Conservation (phyloP, 2,113 vertebrate genomes). For the Amphiprion percula region DNA sequence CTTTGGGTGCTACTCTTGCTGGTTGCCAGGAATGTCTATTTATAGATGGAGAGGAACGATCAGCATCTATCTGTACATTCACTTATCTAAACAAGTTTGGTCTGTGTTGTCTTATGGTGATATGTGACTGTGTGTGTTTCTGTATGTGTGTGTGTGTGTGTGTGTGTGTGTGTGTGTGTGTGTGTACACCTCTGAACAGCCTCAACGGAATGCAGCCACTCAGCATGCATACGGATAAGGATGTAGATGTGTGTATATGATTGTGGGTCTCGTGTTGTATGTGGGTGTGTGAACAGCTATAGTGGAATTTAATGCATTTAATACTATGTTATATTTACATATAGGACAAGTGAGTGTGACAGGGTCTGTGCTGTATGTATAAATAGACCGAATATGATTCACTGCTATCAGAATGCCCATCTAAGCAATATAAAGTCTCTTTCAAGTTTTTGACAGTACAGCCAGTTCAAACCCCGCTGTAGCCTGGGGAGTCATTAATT, state of each 20-base stretch:
- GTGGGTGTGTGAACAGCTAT: conserved; percentile 10
- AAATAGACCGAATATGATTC: conserved; percentile 5
- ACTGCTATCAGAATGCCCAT: background rate
- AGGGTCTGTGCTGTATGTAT: background rate
- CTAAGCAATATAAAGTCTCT: background rate
- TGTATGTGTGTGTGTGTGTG: rapidly evolving
- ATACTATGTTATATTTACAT: conserved; percentile 1
- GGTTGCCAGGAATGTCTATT: conserved; percentile 72
- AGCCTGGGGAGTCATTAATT: conserved; percentile 50
- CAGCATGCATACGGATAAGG: conserved; percentile 4
- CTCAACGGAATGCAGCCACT: conserved; percentile 31
- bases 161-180: rapidly evolving
- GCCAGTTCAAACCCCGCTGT: conserved; percentile 4
- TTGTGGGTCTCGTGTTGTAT: conserved; percentile 9
- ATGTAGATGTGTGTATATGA: background rate
- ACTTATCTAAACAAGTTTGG: conserved; percentile 67
- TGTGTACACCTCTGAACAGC: conserved; percentile 16
- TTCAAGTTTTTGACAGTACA: conserved; percentile 28
- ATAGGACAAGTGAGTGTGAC: background rate
- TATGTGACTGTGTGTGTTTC: background rate
- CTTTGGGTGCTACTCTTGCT: conserved; percentile 59
- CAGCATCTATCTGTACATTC: conserved; percentile 62
- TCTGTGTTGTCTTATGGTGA: conserved; percentile 29
- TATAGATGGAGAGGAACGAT: conserved; percentile 66
- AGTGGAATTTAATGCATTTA: conserved; percentile 7